Evolutionary conservation across 30 jellyfish, hydroid and myxozoan genomes (phyloP), one percentile per base, ranked within the genome.

Genomic region (Catostylus mosaicus): DNA sequence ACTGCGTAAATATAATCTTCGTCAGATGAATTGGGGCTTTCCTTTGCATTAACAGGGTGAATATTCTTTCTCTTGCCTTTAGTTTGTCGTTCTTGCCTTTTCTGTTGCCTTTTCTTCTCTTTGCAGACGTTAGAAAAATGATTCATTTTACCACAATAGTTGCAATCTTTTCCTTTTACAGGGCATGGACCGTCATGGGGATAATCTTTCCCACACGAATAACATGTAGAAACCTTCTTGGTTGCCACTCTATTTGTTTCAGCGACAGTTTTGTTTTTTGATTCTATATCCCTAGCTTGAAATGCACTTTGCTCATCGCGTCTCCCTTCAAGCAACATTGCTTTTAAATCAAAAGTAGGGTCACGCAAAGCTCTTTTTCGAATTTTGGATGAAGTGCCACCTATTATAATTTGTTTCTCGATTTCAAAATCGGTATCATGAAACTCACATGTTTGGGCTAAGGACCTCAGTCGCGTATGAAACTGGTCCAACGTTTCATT

Each of bases 391-490:
- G 12, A 16, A 24, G 10, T 16, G 16, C 18, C 67, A 22, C 12
- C 12, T 5, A 64, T 64, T 38, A 64, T 64, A 64, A 64, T 64
- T 34, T 64, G 77, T 34, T 69, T 68, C 18, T 69, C 67, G n/a
- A 69, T 69, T 69, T 69, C 82, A 31, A 69, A 69, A 16, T 69
- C 82, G 34, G 66, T 30, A 26, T 69, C 67, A 69, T 34, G 19
- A 38, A 69, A 30, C 40, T 69, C 82, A 32, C 82, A 69, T 19
- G 82, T 69, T 69, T 69, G 82, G 30, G 82, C n/a, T 37, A 33
- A 69, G 8, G 82, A 30, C 30, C 79, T 67, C 24, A 67, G 62
- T 14, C 68, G 79, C 66, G 27, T 67, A 67, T 67, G 79, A 31
- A 67, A 67, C 67, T 67, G 66, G 66, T 67, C 79, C 35, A 60